Evolutionary conservation across 2,888 invertebrate species (phyloP).

Genomic region (Entomobrya proxima): DNA sequence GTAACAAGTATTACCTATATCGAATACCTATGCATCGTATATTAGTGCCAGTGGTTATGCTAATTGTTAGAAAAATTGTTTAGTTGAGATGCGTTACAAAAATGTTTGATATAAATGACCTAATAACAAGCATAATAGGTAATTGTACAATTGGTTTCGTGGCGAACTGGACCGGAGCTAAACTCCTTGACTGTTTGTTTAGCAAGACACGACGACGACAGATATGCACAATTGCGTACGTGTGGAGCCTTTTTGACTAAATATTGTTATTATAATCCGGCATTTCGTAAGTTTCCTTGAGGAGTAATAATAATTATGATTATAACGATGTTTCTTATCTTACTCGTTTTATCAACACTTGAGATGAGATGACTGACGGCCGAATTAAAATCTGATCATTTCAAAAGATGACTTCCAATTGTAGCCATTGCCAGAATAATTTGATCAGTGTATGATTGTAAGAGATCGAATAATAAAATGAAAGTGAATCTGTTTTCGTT

Average conservation of each 20-base stretch:
- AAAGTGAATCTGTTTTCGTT: neutral
- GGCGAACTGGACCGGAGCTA: conserved; percentile 55
- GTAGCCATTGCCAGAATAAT: conserved; percentile 34
- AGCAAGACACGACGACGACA: conserved; percentile 37
- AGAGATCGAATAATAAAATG: neutral
- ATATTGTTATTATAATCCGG: neutral
- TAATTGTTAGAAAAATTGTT: too few species aligned
- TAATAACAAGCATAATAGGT: neutral
- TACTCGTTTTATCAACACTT: conserved; percentile 41
- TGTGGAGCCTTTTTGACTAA: neutral
- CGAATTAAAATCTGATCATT: conserved; percentile 49
- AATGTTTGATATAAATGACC: neutral
- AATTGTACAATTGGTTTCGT: neutral
- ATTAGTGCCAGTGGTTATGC: too few species aligned
- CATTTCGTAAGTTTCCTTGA: conserved; percentile 5
- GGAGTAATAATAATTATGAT: conserved; percentile 1
- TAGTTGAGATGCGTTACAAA: too few species aligned
- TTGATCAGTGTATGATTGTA: conserved; percentile 28
- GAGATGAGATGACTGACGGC: conserved; percentile 62
- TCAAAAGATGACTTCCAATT: conserved; percentile 33
- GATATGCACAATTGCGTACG: neutral
- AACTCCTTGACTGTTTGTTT: conserved; percentile 37
- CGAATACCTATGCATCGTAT: too few species aligned
- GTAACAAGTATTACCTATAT: too few species aligned
- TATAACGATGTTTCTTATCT: conserved; percentile 45